Conservation (phyloP, 2,888 invertebrate species). For the Lamellibrachia satsuma region DNA sequence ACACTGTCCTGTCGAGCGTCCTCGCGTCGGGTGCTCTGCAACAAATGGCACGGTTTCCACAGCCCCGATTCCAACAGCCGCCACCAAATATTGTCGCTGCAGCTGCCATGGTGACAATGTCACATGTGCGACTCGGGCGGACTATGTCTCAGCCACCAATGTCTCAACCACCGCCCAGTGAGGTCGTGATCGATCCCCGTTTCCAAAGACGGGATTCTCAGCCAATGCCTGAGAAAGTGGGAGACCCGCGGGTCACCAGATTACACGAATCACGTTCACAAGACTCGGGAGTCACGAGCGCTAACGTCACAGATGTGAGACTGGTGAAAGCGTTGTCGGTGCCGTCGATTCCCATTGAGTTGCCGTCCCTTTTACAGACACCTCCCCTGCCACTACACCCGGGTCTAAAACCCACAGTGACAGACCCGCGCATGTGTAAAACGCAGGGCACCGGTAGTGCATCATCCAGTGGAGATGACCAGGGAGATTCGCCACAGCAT, state of each 20-base stretch:
- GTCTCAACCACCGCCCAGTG: conserved; percentile 19
- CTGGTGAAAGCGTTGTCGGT: neutral
- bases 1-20: neutral
- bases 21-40: neutral
- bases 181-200: neutral
- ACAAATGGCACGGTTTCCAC: neutral
- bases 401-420: neutral
- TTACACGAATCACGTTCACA: neutral
- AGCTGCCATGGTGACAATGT: neutral
- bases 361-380: conserved; percentile 14
- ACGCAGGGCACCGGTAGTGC: neutral
- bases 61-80: neutral
- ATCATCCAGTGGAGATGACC: neutral
- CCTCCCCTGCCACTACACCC: conserved; percentile 19
- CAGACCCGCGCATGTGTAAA: conserved; percentile 18
- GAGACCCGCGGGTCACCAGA: neutral
- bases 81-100: neutral
- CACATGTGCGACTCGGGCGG: neutral
- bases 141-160: conserved; percentile 20
- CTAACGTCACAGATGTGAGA: neutral
- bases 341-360: neutral
- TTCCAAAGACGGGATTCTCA: neutral
- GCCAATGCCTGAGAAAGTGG: neutral
- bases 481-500: conserved; percentile 9
- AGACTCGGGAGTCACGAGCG: neutral